Percentiles rank a stretch among this genome's conserved stretches.
Conservation (phyloP, 2,797 vertebrate genomes). For the Gila robusta region DNA sequence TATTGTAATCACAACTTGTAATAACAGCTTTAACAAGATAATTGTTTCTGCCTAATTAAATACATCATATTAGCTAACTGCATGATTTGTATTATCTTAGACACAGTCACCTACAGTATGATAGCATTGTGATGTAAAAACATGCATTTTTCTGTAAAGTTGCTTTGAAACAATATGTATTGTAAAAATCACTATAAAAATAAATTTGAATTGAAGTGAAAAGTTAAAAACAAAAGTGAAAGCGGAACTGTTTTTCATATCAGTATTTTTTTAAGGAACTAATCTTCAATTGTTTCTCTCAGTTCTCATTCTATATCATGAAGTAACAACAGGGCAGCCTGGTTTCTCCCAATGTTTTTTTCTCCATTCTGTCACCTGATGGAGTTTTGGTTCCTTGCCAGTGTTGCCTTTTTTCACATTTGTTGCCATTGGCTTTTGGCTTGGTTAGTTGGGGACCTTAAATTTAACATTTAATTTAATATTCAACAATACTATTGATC, state of each 20-base stretch:
- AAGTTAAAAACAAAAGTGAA: neutral
- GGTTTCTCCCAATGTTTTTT: too few relatives aligned
- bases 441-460: too few relatives aligned
- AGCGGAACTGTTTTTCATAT: neutral
- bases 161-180: too few relatives aligned
- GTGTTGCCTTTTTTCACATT: too few relatives aligned
- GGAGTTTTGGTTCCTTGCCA: too few relatives aligned
- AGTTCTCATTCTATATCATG: neutral
- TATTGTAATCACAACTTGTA: neutral
- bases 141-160: neutral
- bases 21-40: neutral
- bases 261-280: neutral
- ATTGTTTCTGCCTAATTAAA: neutral
- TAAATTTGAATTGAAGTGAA: neutral
- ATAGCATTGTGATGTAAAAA: neutral
- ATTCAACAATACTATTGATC: too few relatives aligned
- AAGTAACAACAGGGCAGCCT: neutral
- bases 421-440: too few relatives aligned
- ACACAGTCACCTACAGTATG: too few relatives aligned
- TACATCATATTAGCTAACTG: neutral
- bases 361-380: too few relatives aligned
- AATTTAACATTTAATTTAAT: too few relatives aligned
- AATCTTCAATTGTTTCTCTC: neutral
- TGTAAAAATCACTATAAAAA: neutral
- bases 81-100: too few relatives aligned